These are phyloP conservation scores for Scarus forsteni DNA, from an alignment of 2,797 vertebrate species.

Conservation along the genomic window DNA sequence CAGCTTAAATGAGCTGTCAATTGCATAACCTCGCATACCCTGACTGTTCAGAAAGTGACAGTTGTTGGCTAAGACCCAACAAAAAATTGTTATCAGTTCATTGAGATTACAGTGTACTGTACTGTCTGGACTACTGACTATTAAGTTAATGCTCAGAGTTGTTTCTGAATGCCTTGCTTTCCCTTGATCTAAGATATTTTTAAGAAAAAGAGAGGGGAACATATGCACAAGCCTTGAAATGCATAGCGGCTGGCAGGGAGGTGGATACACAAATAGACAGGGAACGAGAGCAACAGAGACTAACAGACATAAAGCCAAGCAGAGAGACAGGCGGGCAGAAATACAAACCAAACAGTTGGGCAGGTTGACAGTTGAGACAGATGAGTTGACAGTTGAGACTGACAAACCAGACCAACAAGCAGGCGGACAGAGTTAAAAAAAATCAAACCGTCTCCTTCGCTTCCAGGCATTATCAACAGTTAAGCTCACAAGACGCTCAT, in stretches of 20 bases:
- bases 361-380: conserved; percentile 1
- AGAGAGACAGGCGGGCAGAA: background rate
- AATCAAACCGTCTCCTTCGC: conserved; percentile 15
- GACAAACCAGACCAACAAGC: conserved; percentile 39
- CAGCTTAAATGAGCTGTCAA: too few species aligned
- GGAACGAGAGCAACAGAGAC: background rate
- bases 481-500: conserved; percentile 29
- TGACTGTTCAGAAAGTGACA: too few species aligned
- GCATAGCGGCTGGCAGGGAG: background rate
- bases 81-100: too few species aligned
- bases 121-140: conserved; percentile 27
- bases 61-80: too few species aligned
- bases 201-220: conserved; percentile 57
- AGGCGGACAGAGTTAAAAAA: conserved; percentile 1
- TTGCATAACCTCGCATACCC: too few species aligned
- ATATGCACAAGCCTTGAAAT: conserved; percentile 56
- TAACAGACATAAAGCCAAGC: background rate
- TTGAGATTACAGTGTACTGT: background rate
- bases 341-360: conserved; percentile 2
- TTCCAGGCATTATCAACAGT: conserved; percentile 42
- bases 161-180: conserved; percentile 75
- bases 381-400: conserved; percentile 6
- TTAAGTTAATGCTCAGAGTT: conserved; percentile 65
- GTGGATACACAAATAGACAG: background rate
- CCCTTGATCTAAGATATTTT: conserved; percentile 76